These are phyloP conservation scores for Aporophyla nigra DNA, from an alignment of 2,888 invertebrate genomes.

Conservation along the genomic window DNA sequence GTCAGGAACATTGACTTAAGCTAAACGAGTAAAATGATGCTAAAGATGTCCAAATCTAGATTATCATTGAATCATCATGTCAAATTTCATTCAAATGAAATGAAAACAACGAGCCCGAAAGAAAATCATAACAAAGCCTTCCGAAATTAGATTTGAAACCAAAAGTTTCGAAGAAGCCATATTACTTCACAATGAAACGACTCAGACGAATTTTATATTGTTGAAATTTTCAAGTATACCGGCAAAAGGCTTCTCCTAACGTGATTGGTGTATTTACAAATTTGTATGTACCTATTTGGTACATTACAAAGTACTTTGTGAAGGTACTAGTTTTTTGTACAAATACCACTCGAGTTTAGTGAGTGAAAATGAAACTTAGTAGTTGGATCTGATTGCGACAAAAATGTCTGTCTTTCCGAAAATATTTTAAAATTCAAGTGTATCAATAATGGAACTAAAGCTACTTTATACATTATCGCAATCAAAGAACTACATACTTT, in stretches of 20 bases:
- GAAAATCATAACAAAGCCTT: neutral
- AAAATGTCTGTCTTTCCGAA: neutral
- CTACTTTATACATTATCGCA: neutral
- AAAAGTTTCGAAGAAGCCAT: slow-evolving; percentile 30
- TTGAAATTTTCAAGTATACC: slow-evolving; percentile 27
- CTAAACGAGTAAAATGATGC: too few relatives aligned
- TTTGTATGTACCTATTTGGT: slow-evolving; percentile 8
- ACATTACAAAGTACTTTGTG: slow-evolving; percentile 11
- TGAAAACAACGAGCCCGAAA: neutral
- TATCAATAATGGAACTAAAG: neutral
- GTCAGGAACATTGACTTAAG: too few relatives aligned
- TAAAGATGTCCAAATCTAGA: too few relatives aligned
- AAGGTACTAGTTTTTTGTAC: neutral
- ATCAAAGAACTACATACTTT: too few relatives aligned
- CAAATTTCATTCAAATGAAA: neutral
- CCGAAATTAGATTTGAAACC: slow-evolving; percentile 32
- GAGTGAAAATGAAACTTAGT: neutral
- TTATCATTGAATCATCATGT: neutral
- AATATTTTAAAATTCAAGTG: neutral
- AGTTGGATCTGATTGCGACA: neutral
- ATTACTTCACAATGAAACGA: slow-evolving; percentile 28
- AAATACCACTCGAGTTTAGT: neutral
- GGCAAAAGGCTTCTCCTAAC: slow-evolving; percentile 20
- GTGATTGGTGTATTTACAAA: slow-evolving; percentile 11
- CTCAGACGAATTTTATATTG: slow-evolving; percentile 22